Evolutionary conservation across 2,888 invertebrate genomes (phyloP).

Genomic region (Aplocera efformata): DNA sequence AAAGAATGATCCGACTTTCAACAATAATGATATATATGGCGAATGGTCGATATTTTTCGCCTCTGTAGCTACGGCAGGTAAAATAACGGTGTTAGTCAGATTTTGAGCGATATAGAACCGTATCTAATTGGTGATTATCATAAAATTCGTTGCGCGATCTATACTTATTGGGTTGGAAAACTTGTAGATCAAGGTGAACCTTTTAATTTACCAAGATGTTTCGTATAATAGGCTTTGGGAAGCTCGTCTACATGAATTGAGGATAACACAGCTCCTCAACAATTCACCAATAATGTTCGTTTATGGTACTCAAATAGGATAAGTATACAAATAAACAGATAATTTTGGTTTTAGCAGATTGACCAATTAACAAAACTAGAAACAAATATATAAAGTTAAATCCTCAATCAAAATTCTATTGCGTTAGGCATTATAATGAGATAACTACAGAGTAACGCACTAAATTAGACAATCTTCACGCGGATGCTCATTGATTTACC

Average conservation of each 20-base stretch:
- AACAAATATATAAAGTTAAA: background rate
- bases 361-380: background rate
- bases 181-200: conserved; percentile 8
- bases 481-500: conserved; percentile 37
- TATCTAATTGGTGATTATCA: conserved; percentile 22
- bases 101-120: conserved; percentile 23
- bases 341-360: no score
- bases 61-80: conserved; percentile 3
- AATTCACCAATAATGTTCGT: conserved; percentile 4
- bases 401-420: no score
- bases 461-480: conserved; percentile 28
- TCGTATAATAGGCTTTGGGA: no score
- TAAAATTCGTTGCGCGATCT: conserved; percentile 23
- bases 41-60: no score
- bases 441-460: conserved; percentile 10
- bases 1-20: no score
- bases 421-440: conserved; percentile 5
- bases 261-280: conserved; percentile 8
- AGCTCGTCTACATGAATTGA: no score
- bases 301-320: conserved; percentile 4
- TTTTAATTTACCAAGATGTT: conserved; percentile 6
- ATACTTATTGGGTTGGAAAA: conserved; percentile 14
- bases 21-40: no score
- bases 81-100: conserved; percentile 16
- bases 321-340: conserved; percentile 20